These are phyloP conservation scores for Drosophila bipectinata DNA, from an alignment of 1,140 invertebrate genomes.

Conservation along the genomic window DNA sequence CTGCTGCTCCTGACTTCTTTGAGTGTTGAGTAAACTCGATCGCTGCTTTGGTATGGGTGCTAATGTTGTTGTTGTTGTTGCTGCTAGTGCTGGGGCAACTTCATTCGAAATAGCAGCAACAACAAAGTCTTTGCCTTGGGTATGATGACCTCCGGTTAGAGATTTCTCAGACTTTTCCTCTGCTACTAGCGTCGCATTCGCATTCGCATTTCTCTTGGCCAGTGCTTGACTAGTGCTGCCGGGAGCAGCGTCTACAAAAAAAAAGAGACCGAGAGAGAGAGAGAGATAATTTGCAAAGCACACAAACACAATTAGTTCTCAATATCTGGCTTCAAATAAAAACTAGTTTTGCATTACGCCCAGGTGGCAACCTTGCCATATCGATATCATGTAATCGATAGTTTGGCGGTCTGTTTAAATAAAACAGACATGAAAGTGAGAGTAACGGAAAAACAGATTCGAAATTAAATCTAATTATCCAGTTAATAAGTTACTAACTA, in stretches of 20 bases:
- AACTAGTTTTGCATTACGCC: not conserved
- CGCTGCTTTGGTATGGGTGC: constrained; percentile 82
- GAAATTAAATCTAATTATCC: not conserved
- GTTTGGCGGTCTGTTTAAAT: constrained; percentile 1
- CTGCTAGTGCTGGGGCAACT: constrained; percentile 53
- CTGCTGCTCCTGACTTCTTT: constrained; percentile 64
- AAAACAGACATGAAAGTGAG: not conserved
- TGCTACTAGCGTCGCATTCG: constrained; percentile 13
- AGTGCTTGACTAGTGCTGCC: constrained; percentile 63
- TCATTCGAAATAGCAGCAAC: constrained; percentile 64
- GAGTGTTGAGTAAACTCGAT: constrained; percentile 75
- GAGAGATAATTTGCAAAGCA: constrained; percentile 1
- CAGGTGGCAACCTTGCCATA: constrained; percentile 7
- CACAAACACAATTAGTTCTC: not conserved
- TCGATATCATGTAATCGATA: constrained; percentile 14
- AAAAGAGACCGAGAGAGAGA: not conserved
- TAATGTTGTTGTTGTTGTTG: constrained; percentile 32
- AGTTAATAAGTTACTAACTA: not conserved
- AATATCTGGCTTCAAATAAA: constrained; percentile 1
- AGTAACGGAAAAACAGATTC: not conserved
- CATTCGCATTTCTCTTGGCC: constrained; percentile 18
- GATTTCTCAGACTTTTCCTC: constrained; percentile 82
- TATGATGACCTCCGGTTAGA: constrained; percentile 80
- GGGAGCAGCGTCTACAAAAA: constrained; percentile 42
- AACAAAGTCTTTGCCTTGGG: constrained; percentile 64